A percentile compares a stretch with the other conserved stretches of the same genome.
Conservation (phyloP, 92 coral and sea anemone species). For the Parazoanthus swiftii region DNA sequence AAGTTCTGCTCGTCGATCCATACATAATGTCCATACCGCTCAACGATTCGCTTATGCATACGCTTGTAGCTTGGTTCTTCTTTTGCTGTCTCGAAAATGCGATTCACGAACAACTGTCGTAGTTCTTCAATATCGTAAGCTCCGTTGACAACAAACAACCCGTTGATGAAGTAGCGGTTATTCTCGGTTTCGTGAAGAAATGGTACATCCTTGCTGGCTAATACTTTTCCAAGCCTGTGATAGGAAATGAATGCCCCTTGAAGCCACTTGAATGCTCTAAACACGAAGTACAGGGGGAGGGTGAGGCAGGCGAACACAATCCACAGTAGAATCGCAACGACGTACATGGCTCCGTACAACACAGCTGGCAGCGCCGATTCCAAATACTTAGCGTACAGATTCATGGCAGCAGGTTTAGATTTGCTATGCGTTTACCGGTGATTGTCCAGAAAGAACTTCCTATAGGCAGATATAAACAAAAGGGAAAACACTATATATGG, state of each 20-base stretch:
- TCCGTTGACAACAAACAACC: slow-evolving; percentile 86
- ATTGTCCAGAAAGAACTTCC: background rate
- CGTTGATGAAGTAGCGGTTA: slow-evolving; percentile 80
- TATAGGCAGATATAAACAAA: background rate
- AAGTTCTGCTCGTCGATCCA: slow-evolving; percentile 86
- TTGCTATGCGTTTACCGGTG: background rate
- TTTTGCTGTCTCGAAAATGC: slow-evolving; percentile 65
- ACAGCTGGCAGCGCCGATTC: slow-evolving; percentile 66
- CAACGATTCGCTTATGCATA: slow-evolving; percentile 76
- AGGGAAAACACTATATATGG: background rate
- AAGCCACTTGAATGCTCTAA: slow-evolving; percentile 72
- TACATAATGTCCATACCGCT: slow-evolving; percentile 78
- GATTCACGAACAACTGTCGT: slow-evolving; percentile 72
- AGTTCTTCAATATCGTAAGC: slow-evolving; percentile 62
- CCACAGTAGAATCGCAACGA: slow-evolving; percentile 76
- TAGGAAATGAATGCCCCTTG: slow-evolving; percentile 73
- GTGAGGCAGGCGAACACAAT: slow-evolving; percentile 69
- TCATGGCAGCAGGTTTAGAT: slow-evolving; percentile 31
- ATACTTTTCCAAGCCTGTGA: slow-evolving; percentile 69
- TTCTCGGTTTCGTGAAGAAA: slow-evolving; percentile 84
- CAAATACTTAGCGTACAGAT: slow-evolving; percentile 43
- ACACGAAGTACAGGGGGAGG: slow-evolving; percentile 78
- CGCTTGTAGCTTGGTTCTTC: slow-evolving; percentile 89
- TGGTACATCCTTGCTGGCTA: slow-evolving; percentile 88
- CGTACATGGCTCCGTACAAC: slow-evolving; percentile 73